Base-by-base conservation (phyloP, 1,140 invertebrate species). In the Drosophila tsacasi region DNA sequence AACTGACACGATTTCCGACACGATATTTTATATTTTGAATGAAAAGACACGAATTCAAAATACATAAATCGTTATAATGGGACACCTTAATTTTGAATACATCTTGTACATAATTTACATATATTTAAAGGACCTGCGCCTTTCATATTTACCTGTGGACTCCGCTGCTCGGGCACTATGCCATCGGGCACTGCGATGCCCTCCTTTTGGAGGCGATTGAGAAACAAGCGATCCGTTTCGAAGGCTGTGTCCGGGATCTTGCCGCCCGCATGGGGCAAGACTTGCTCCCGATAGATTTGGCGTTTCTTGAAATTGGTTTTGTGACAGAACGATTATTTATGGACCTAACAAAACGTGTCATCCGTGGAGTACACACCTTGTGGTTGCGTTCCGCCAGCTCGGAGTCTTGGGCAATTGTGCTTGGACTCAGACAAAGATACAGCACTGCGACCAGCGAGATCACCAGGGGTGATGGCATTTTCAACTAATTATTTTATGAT, bases 221-320 rank as follows among this genome's bases (percentile, higher is more conserved):
- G 79, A 19, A 94, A 94, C 21, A 96, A 89, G 21, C 95, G 94
- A 89, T 95, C 95, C 0, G 94, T 93, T 59, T 93, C 93, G 72
- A 96, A 96, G 21, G 95, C 95, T 55, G 95, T 94, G 61, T 96
- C 95, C 0, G 95, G 95, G 68, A 96, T 95, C 92, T 95, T 95
- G 6, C 95, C 95, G 40, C 95, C 95, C 13, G 94, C 89, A 64
- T 94, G 94, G 19, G 95, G 95, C 27, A 95, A 74, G 17, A 96
- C 94, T 83, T 96, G 94, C 76, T 96, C 95, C 30, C 95, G 93
- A 92, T 95, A 96, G 66, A 96, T 94, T 84, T 96, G 95, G 25
- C 95, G 93, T 86, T 95, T 96, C 92, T 94, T 93, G 57, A 92
- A 92, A 89, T 57, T 52, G 39, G 37, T 62, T 81, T 64, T 60